phyloP scores from a whole-genome alignment of 2,113 vertebrate genomes.

The Girardinichthys multiradiatus region DNA sequence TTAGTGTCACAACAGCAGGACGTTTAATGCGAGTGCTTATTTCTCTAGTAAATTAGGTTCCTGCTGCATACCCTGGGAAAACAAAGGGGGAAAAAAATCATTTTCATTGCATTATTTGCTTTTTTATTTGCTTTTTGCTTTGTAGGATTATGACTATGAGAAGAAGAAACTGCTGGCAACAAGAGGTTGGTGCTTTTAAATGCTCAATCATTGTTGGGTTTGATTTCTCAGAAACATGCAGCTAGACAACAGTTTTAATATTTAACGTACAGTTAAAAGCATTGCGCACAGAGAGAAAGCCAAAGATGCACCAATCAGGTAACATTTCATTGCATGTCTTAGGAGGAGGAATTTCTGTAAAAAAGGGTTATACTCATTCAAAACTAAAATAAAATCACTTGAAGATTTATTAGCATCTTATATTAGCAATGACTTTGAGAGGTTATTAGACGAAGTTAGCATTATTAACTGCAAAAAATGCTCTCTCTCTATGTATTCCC shows the following conservation, averaged over 20 bases:
- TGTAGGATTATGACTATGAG: slow-evolving; percentile 82
- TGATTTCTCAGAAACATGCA: slow-evolving; percentile 13
- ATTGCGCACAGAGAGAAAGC: not conserved
- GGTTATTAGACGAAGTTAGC: not conserved
- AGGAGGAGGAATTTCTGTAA: not conserved
- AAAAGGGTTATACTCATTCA: not conserved
- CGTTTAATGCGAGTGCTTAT: slow-evolving; percentile 24
- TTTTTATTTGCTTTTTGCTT: slow-evolving; percentile 52
- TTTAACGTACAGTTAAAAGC: not conserved
- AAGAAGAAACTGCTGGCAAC: slow-evolving; percentile 82
- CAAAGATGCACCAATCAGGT: too few relatives aligned
- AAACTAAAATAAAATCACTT: not conserved
- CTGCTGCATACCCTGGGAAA: slow-evolving; percentile 27
- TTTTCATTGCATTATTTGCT: slow-evolving; percentile 69
- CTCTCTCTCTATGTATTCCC: too few relatives aligned
- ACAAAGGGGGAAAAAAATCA: slow-evolving; percentile 25
- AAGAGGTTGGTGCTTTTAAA: slow-evolving; percentile 73
- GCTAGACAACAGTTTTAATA: not conserved
- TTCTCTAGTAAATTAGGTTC: slow-evolving; percentile 35
- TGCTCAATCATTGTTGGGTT: slow-evolving; percentile 36
- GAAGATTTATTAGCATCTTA: not conserved
- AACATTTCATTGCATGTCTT: not conserved
- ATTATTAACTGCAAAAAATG: too few relatives aligned
- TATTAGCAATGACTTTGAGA: not conserved
- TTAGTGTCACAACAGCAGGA: slow-evolving; percentile 38